phyloP scores from a whole-genome alignment of 2,113 vertebrate species.

The Ornithorhynchus anatinus region DNA sequence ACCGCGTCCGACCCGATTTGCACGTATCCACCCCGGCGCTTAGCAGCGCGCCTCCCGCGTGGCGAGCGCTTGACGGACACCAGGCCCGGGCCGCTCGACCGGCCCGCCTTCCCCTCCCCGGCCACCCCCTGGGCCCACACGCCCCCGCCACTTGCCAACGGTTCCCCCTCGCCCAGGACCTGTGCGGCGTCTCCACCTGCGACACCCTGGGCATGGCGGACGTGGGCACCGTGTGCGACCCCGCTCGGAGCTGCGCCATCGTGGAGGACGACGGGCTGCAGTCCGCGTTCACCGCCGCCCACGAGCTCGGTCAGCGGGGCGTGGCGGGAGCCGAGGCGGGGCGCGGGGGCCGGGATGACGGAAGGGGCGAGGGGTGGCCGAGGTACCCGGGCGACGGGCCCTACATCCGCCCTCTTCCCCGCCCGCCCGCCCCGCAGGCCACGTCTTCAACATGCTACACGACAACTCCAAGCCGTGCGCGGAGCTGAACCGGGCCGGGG shows the following conservation, averaged over 20 bases:
- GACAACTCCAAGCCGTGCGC: slow-evolving; percentile 66
- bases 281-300: slow-evolving; percentile 69
- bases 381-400: too few relatives aligned
- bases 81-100: too few relatives aligned
- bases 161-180: slow-evolving; percentile 53
- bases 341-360: rapidly evolving
- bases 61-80: too few relatives aligned
- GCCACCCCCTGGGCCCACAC: background rate
- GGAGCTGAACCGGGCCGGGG: slow-evolving; percentile 32
- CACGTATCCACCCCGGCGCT: too few relatives aligned
- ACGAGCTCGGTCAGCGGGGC: slow-evolving; percentile 69
- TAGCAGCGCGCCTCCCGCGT: background rate
- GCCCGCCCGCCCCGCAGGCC: slow-evolving; percentile 52
- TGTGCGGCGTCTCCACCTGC: slow-evolving; percentile 71
- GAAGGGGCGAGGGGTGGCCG: rapidly evolving
- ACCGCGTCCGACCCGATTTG: too few relatives aligned
- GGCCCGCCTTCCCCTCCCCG: too few relatives aligned
- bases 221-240: slow-evolving; percentile 73
- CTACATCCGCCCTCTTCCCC: background rate
- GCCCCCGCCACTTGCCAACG: too few relatives aligned
- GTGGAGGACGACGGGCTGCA: slow-evolving; percentile 76
- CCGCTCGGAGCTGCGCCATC: slow-evolving; percentile 67
- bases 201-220: slow-evolving; percentile 77
- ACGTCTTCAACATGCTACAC: slow-evolving; percentile 75
- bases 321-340: background rate